These are phyloP conservation scores for Zygothrica quintamaculata DNA, from an alignment of 2,888 invertebrate species.

Conservation along the genomic window DNA sequence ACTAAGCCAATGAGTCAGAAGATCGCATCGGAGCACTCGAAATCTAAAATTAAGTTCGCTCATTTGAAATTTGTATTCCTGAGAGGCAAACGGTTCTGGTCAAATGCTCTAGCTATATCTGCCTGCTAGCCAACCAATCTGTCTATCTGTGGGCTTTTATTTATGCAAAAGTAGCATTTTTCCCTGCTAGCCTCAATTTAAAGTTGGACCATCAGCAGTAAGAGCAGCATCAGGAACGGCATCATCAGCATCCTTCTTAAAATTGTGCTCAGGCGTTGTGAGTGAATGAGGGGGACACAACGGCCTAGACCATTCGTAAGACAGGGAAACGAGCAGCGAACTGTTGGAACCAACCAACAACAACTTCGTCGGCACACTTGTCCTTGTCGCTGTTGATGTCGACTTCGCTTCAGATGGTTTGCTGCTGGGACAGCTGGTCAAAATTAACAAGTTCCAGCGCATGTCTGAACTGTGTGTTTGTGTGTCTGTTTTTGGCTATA, in stretches of 20 bases:
- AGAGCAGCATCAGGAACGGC: not conserved
- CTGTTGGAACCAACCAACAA: conserved; percentile 45
- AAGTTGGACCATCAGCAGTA: conserved; percentile 37
- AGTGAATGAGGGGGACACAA: not conserved
- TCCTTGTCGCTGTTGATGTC: conserved; percentile 22
- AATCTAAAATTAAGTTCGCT: conserved; percentile 56
- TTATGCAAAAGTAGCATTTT: conserved; percentile 74
- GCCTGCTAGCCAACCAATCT: conserved; percentile 40
- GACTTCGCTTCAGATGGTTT: conserved; percentile 48
- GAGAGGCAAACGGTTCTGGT: conserved; percentile 34
- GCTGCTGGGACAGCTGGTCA: conserved; percentile 76
- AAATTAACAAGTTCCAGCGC: conserved; percentile 78
- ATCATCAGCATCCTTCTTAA: conserved; percentile 37
- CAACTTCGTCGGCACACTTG: conserved; percentile 51
- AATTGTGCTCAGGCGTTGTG: conserved; percentile 5
- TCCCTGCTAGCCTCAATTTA: conserved; percentile 55
- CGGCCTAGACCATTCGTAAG: conserved; percentile 37
- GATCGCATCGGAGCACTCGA: conserved; percentile 43
- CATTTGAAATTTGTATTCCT: conserved; percentile 51
- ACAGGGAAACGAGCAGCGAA: conserved; percentile 57
- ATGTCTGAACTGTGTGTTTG: conserved; percentile 54
- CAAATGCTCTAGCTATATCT: conserved; percentile 32
- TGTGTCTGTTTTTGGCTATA: conserved; percentile 44
- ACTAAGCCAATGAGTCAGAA: conserved; percentile 34
- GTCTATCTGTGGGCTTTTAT: conserved; percentile 67